A percentile compares a stretch with the other conserved stretches of the same genome.
Evolutionary conservation across 2,113 vertebrate genomes (phyloP).

Genomic region (Bostrychus sinensis): DNA sequence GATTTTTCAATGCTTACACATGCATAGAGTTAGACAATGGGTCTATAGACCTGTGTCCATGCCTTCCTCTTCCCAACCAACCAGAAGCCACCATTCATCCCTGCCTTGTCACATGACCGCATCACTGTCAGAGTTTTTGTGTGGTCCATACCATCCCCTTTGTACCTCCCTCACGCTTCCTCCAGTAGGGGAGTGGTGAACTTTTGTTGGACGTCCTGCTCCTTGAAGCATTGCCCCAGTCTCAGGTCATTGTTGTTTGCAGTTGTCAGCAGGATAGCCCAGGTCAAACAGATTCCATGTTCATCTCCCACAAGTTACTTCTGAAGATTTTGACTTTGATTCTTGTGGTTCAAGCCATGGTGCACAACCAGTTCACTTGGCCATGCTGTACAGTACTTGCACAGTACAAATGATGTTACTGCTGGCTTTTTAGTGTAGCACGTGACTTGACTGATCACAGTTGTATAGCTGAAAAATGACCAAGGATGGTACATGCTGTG

Average conservation of each 20-base stretch:
- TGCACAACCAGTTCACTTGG: background rate
- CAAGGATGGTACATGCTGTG: no score
- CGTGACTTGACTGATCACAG: no score
- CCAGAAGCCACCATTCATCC: slow-evolving; percentile 59
- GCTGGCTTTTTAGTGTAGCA: no score
- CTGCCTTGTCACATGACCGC: slow-evolving; percentile 58
- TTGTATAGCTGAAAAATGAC: no score
- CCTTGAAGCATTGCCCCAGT: slow-evolving; percentile 45
- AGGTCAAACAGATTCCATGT: slow-evolving; percentile 16
- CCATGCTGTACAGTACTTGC: no score
- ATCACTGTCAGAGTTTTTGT: slow-evolving; percentile 61
- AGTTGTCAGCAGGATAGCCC: slow-evolving; percentile 24
- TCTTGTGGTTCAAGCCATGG: slow-evolving; percentile 26
- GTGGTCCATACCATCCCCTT: slow-evolving; percentile 31
- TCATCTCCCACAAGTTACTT: slow-evolving; percentile 18
- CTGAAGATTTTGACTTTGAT: slow-evolving; percentile 49
- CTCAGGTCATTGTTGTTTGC: slow-evolving; percentile 48
- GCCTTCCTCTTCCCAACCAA: slow-evolving; percentile 57
- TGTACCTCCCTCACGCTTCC: slow-evolving; percentile 7
- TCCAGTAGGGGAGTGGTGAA: slow-evolving; percentile 25
- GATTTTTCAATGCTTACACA: slow-evolving; percentile 36
- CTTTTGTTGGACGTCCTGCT: slow-evolving; percentile 53
- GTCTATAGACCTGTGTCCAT: slow-evolving; percentile 64
- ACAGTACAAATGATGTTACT: no score
- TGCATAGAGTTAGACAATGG: slow-evolving; percentile 52